These are phyloP conservation scores for Phasianus colchicus DNA, from an alignment of 2,113 vertebrate species.

Conservation along the genomic window DNA sequence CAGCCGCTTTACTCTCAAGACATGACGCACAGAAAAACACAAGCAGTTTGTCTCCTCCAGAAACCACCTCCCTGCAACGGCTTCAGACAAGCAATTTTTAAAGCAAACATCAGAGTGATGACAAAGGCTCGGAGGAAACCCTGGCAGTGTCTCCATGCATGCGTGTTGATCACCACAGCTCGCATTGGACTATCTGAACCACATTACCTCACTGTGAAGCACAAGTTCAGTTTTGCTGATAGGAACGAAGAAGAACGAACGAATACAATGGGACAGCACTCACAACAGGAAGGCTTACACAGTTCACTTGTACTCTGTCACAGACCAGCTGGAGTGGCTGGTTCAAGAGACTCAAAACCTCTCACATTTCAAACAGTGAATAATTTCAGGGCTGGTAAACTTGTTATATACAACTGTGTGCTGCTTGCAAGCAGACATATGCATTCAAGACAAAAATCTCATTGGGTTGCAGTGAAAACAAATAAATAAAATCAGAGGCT, in stretches of 20 bases:
- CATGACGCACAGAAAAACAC: neutral
- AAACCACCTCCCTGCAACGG: neutral
- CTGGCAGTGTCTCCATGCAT: accelerated
- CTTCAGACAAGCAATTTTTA: neutral
- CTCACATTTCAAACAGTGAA: neutral
- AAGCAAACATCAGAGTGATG: neutral
- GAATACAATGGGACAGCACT: neutral
- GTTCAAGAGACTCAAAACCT: neutral
- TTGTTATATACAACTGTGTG: accelerated
- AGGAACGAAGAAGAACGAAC: neutral
- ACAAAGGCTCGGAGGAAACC: neutral
- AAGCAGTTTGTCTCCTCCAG: neutral
- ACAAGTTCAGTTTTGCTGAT: neutral
- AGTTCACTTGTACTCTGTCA: neutral
- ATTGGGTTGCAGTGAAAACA: neutral
- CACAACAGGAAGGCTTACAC: neutral
- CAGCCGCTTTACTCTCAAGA: conserved; percentile 34
- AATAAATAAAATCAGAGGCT: neutral
- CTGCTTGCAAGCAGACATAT: neutral
- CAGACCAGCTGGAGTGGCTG: neutral
- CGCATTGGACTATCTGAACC: neutral
- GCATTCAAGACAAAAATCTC: neutral
- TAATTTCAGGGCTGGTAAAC: neutral
- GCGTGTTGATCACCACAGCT: neutral
- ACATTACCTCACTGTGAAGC: neutral